Conservation (phyloP, 2,113 vertebrate genomes). For the Promerops cafer region DNA sequence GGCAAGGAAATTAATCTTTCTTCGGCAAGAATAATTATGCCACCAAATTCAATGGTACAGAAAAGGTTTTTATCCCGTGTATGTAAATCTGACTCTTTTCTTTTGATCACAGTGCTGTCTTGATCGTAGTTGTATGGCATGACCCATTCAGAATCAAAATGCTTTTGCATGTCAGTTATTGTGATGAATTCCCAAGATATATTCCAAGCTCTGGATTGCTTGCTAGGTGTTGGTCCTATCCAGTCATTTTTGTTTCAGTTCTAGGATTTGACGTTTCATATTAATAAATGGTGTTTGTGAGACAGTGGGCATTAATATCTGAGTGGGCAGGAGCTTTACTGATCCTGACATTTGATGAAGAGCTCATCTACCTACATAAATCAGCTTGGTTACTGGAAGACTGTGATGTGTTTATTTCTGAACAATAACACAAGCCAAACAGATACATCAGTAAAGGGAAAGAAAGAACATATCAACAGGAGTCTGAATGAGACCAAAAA, state of each 20-base stretch:
- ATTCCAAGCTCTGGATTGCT: background rate
- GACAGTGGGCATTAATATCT: background rate
- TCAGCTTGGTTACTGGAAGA: background rate
- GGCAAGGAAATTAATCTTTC: background rate
- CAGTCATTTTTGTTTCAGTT: background rate
- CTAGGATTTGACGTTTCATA: background rate
- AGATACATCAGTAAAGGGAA: constrained; percentile 25
- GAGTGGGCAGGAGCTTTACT: background rate
- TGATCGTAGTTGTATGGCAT: background rate
- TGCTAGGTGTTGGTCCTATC: background rate
- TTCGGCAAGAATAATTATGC: background rate
- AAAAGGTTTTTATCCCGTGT: background rate
- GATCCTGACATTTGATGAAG: background rate
- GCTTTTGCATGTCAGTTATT: background rate
- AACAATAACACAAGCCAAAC: constrained; percentile 23
- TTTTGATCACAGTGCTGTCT: background rate
- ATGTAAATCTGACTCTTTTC: background rate
- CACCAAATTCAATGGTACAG: background rate
- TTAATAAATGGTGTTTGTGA: background rate
- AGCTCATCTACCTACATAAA: background rate
- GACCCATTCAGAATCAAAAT: background rate
- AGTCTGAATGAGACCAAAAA: constrained; percentile 35
- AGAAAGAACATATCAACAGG: constrained; percentile 29
- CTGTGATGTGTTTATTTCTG: constrained; percentile 20
- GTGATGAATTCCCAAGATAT: background rate